Evolutionary conservation across 2,113 vertebrate species (phyloP).

Genomic region (Laterallus jamaicensis): DNA sequence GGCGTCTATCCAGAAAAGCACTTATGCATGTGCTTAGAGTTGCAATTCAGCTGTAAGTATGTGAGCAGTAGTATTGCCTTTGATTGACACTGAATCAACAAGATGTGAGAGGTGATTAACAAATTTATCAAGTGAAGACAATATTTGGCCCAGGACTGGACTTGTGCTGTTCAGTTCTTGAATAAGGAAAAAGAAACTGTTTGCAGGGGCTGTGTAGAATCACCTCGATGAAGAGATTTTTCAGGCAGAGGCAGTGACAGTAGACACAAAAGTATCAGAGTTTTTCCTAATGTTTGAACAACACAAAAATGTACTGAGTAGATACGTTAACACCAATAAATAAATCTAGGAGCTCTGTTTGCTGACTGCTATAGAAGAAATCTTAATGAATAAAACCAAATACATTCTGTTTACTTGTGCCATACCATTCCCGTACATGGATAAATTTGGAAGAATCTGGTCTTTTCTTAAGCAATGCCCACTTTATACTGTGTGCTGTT

Average conservation of each 20-base stretch:
- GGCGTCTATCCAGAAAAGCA: conserved; percentile 41
- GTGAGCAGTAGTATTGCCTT: conserved; percentile 16
- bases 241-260: background rate
- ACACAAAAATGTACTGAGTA: background rate
- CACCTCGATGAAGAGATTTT: background rate
- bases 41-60: conserved; percentile 28
- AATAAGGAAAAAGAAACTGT: background rate
- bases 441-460: background rate
- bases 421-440: background rate
- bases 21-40: background rate
- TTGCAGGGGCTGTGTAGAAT: background rate
- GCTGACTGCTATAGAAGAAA: background rate
- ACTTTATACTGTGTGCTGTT: background rate
- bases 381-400: background rate
- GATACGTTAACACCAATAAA: background rate
- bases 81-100: conserved; percentile 51
- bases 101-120: conserved; percentile 51
- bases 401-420: background rate
- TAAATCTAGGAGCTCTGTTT: background rate
- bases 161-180: background rate
- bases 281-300: background rate
- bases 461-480: background rate
- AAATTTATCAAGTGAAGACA: conserved; percentile 17
- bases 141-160: conserved; percentile 29
- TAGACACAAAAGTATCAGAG: background rate